Evolutionary conservation across 2,113 vertebrate genomes (phyloP), one percentile per base, ranked within the genome.

Genomic region (Thalassarche chlororhynchos): DNA sequence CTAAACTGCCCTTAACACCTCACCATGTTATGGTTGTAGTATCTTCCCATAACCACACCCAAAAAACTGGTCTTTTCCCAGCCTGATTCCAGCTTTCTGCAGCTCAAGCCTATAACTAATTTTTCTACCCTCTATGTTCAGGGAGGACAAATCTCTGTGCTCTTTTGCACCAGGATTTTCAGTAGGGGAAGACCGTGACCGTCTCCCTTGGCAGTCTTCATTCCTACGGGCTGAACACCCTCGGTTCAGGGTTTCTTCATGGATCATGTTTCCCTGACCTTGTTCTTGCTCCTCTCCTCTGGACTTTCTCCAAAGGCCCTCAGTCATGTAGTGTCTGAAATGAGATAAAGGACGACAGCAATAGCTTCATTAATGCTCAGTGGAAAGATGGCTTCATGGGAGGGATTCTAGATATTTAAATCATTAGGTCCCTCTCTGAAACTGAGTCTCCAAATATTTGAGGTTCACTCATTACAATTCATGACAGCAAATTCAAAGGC

Each of bases 401-500:
- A 81, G 57, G 47, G 14, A 69, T 90, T n/a, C n/a, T 17, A 72
- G 38, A 36, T 51, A n/a, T 66, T 90, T 77, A 90, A 83, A 71
- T 92, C 77, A 61, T 29, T 47, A 52, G 16, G 57, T 72, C 15
- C 8, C 6, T 44, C 55, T 78, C 77, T 49, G 34, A 91, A 93
- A 87, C 16, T 6, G 14, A 40, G 12, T 34, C 60, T 90, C 64
- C 49, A 88, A 66, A 84, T 87, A 60, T 57, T 49, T 88, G 60
- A 94, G 34, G 40, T 79, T 94, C 28, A 23, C 17, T 88, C 54
- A 51, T 91, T 91, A 40, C 20, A 77, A 86, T 82, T 96, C 72
- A 74, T 76, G 52, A 87, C 47, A 96, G 71, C 47, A 94, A 95
- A 96, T 96, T 84, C 88, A 90, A 94, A 80, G 74, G 69, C 47